Percentiles rank a stretch among this genome's conserved stretches.
These are phyloP conservation scores for Rhynchopsitta pachyrhyncha DNA, from an alignment of 2,113 vertebrate genomes.

Conservation along the genomic window DNA sequence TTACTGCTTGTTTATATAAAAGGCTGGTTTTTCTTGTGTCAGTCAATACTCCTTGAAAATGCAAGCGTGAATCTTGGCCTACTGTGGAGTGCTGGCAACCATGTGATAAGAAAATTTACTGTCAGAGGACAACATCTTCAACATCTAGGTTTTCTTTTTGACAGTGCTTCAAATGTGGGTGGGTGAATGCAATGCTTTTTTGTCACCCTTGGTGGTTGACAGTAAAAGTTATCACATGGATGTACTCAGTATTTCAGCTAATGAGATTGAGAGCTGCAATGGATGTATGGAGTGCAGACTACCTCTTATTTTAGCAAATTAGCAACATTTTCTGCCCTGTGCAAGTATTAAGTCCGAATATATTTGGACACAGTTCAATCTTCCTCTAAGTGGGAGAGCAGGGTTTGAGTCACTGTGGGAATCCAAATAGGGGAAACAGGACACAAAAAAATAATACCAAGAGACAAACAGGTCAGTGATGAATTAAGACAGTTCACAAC, in stretches of 20 bases:
- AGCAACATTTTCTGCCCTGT: slow-evolving; percentile 19
- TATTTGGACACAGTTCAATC: slow-evolving; percentile 30
- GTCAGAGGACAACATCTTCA: background rate
- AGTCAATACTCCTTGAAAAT: background rate
- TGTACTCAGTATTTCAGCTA: background rate
- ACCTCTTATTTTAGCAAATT: slow-evolving; percentile 29
- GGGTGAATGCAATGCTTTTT: background rate
- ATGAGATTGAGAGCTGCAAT: background rate
- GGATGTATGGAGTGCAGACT: background rate
- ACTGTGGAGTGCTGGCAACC: background rate
- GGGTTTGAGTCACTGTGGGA: slow-evolving; percentile 1
- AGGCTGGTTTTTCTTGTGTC: background rate
- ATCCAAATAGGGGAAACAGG: slow-evolving; percentile 3
- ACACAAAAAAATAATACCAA: background rate
- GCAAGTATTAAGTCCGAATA: slow-evolving; percentile 19
- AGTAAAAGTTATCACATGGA: background rate
- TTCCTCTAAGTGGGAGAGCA: background rate
- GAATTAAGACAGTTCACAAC: background rate
- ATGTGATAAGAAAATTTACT: background rate
- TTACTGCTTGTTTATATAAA: background rate
- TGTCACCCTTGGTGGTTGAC: background rate
- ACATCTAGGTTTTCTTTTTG: background rate
- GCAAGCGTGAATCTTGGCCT: background rate
- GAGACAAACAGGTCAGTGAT: background rate
- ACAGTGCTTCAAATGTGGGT: background rate